A percentile compares a stretch with the other conserved stretches of the same genome.
Evolutionary conservation across 2,888 invertebrate species (phyloP).

Genomic region (Aleiodes testaceus): DNA sequence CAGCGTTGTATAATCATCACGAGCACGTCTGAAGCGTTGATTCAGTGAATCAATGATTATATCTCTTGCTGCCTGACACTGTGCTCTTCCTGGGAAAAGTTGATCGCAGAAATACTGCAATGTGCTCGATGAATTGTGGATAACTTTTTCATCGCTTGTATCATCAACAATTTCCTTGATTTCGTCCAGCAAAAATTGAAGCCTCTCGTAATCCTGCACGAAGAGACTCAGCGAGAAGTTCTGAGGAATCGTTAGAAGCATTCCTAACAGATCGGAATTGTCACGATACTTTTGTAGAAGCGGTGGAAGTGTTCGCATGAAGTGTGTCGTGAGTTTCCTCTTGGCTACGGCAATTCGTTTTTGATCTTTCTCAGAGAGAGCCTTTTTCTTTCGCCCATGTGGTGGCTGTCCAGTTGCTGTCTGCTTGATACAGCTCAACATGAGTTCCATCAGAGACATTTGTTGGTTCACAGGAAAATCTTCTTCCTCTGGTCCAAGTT

Average conservation of each 20-base stretch:
- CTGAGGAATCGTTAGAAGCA: slow-evolving; percentile 93
- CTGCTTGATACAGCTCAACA: slow-evolving; percentile 98
- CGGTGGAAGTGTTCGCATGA: slow-evolving; percentile 90
- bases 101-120: slow-evolving; percentile 92
- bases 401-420: slow-evolving; percentile 97
- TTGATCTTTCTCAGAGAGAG: slow-evolving; percentile 76
- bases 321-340: slow-evolving; percentile 93
- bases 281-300: slow-evolving; percentile 95
- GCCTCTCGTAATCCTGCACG: slow-evolving; percentile 94
- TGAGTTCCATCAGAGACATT: slow-evolving; percentile 95
- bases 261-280: slow-evolving; percentile 96
- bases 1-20: slow-evolving; percentile 87
- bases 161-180: slow-evolving; percentile 91
- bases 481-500: slow-evolving; percentile 93
- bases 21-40: slow-evolving; percentile 88
- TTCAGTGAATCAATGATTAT: slow-evolving; percentile 94
- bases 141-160: slow-evolving; percentile 87
- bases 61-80: slow-evolving; percentile 90
- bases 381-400: slow-evolving; percentile 92
- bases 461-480: slow-evolving; percentile 95
- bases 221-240: slow-evolving; percentile 98
- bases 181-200: slow-evolving; percentile 88
- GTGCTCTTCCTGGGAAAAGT: slow-evolving; percentile 89
- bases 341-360: slow-evolving; percentile 94
- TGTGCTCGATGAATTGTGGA: slow-evolving; percentile 94